These are phyloP conservation scores for Macaria notata DNA, from an alignment of 2,888 invertebrate genomes.

Conservation along the genomic window DNA sequence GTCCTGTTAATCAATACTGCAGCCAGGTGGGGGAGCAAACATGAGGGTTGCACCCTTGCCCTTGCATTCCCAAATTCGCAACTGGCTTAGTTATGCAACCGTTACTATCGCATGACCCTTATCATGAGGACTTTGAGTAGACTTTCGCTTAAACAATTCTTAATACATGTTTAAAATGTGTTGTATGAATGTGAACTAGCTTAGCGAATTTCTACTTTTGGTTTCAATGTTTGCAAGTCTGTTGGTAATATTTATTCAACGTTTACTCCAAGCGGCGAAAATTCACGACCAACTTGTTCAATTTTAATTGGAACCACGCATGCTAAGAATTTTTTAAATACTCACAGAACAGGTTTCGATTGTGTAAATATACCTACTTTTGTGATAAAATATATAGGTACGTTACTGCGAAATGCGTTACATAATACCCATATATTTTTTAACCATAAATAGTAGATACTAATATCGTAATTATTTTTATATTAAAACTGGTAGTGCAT, in stretches of 20 bases:
- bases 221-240: neutral
- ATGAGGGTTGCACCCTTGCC: conserved; percentile 66
- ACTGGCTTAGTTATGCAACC: conserved; percentile 13
- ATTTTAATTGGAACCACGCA: neutral
- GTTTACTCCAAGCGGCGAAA: neutral
- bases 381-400: neutral
- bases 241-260: no score
- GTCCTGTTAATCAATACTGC: conserved; percentile 74
- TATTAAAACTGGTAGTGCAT: no score
- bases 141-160: neutral
- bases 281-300: neutral
- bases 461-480: no score
- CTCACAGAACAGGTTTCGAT: neutral
- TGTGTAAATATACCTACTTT: neutral
- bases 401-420: neutral
- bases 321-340: neutral
- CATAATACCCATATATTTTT: neutral
- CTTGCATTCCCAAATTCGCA: conserved; percentile 55
- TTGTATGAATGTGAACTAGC: neutral
- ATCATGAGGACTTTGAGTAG: neutral
- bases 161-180: neutral
- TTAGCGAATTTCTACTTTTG: conserved; percentile 1
- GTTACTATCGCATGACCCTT: conserved; percentile 1
- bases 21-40: conserved; percentile 54
- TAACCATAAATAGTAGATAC: no score